Evolutionary conservation across 2,888 invertebrate genomes (phyloP).

Genomic region (Platerodrilus igneus): DNA sequence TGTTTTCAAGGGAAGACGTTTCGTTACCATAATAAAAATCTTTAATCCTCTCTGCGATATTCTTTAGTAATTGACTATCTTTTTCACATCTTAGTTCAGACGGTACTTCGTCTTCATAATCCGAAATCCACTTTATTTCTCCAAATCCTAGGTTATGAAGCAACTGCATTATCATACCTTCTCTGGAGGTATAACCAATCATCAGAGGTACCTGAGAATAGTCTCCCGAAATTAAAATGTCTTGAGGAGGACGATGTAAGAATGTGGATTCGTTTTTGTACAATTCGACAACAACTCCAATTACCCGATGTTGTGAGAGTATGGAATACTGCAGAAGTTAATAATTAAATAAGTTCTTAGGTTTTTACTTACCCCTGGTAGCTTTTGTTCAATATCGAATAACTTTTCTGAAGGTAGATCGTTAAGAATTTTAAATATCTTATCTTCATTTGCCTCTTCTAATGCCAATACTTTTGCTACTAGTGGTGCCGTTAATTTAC

Average conservation of each 20-base stretch:
- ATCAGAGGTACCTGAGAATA: conserved; percentile 42
- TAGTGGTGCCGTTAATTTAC: neutral
- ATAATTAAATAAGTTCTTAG: neutral
- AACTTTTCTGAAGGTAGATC: too few species aligned
- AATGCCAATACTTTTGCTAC: neutral
- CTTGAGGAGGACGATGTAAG: conserved; percentile 34
- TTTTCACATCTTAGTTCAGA: conserved; percentile 30
- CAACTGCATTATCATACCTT: conserved; percentile 38
- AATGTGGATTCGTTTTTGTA: conserved; percentile 36
- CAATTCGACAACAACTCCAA: too few species aligned
- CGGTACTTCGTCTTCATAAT: conserved; percentile 26
- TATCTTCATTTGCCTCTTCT: neutral
- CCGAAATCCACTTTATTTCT: neutral
- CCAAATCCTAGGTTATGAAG: neutral
- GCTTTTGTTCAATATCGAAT: too few species aligned
- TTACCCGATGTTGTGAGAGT: too few species aligned
- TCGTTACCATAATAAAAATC: conserved; percentile 36
- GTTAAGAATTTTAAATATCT: neutral
- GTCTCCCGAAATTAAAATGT: conserved; percentile 35
- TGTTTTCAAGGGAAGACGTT: conserved; percentile 28
- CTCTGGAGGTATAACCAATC: conserved; percentile 39
- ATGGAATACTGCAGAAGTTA: neutral
- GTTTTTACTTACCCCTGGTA: too few species aligned
- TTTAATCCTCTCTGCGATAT: conserved; percentile 32
- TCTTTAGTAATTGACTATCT: conserved; percentile 31